phyloP scores from a whole-genome alignment of 1,140 invertebrate genomes.

The Geopemphigus sp. region DNA sequence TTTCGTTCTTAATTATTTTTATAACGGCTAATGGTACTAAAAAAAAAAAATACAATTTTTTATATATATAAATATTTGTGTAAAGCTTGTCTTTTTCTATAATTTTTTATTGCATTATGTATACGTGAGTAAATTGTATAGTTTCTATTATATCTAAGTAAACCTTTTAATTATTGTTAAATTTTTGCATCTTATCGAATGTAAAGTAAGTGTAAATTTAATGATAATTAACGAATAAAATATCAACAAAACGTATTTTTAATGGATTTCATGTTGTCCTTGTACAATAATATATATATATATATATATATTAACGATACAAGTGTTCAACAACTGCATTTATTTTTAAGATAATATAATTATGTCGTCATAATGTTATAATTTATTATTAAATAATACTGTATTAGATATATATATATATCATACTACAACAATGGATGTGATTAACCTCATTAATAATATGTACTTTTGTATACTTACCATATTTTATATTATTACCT shows the following conservation, averaged over 20 bases:
- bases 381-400: conserved; percentile 3
- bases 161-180: conserved; percentile 39
- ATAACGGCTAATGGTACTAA: conserved; percentile 12
- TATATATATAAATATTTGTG: conserved; percentile 17
- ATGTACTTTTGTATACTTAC: conserved; percentile 50
- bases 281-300: neutral
- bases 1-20: conserved; percentile 1
- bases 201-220: conserved; percentile 19
- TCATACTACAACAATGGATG: conserved; percentile 15
- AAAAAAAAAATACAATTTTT: neutral
- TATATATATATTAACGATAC: conserved; percentile 6
- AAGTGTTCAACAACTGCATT: conserved; percentile 29
- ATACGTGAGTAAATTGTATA: conserved; percentile 42
- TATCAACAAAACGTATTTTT: neutral
- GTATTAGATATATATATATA: conserved; percentile 25
- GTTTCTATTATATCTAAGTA: conserved; percentile 42
- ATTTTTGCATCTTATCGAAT: conserved; percentile 12
- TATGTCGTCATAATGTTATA: conserved; percentile 13
- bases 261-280: conserved; percentile 12
- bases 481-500: conserved; percentile 42
- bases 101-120: conserved; percentile 25
- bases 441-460: conserved; percentile 48
- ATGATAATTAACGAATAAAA: conserved; percentile 18
- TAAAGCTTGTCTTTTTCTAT: conserved; percentile 37
- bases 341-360: conserved; percentile 10